Percentiles rank a stretch among this genome's conserved stretches.
Evolutionary conservation across 92 coral and sea anemone genomes (phyloP).

Genomic region (Montipora capitata): DNA sequence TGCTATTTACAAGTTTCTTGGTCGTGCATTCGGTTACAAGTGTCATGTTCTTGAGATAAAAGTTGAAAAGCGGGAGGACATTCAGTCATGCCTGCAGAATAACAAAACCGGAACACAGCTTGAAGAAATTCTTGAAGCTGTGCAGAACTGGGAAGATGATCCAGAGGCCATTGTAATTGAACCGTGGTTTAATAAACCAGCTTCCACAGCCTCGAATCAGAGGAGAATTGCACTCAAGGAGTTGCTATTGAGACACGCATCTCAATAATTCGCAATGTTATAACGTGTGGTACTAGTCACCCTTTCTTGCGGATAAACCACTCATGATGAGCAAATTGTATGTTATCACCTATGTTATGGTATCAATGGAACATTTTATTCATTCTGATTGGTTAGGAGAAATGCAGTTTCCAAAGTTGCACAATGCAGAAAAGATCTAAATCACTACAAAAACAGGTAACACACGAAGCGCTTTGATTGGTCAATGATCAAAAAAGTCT

Average conservation of each 20-base stretch:
- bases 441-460: too few species aligned
- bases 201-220: not conserved
- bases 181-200: conserved; percentile 84
- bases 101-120: conserved; percentile 41
- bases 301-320: too few species aligned
- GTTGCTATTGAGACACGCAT: not conserved
- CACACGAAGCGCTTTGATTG: too few species aligned
- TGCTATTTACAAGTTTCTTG: conserved; percentile 68
- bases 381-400: too few species aligned
- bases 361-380: too few species aligned
- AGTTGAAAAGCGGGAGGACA: conserved; percentile 59
- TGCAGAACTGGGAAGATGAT: conserved; percentile 81
- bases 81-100: conserved; percentile 64
- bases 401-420: too few species aligned
- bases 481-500: too few species aligned
- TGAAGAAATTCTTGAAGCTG: conserved; percentile 63
- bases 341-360: too few species aligned
- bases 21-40: conserved; percentile 74
- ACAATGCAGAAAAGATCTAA: too few species aligned
- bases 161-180: conserved; percentile 54
- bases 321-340: too few species aligned
- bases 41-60: conserved; percentile 77
- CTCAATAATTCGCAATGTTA: too few species aligned
- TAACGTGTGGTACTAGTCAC: too few species aligned
- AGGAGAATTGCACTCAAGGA: conserved; percentile 1